Conservation (phyloP, 2,888 invertebrate genomes). For the Apocheima hispidaria region DNA sequence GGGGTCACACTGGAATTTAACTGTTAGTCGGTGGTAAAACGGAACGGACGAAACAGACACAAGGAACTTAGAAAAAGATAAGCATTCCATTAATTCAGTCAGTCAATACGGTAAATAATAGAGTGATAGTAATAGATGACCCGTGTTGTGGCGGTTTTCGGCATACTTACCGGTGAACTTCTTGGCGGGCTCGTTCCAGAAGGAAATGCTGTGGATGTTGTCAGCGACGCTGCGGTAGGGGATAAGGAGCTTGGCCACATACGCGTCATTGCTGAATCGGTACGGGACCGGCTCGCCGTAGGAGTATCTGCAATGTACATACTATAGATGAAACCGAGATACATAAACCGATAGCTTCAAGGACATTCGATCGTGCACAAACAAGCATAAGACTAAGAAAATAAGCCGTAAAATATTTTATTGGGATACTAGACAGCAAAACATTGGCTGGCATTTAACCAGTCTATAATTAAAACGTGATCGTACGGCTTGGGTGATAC, state of each 20-base stretch:
- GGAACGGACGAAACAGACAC: conserved; percentile 45
- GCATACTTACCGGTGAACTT: conserved; percentile 88
- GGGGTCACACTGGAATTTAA: conserved; percentile 71
- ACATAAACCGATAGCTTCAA: conserved; percentile 19
- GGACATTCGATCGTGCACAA: conserved; percentile 30
- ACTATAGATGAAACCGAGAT: conserved; percentile 24
- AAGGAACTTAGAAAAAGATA: conserved; percentile 43
- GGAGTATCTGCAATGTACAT: conserved; percentile 76
- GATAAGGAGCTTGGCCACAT: conserved; percentile 89
- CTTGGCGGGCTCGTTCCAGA: conserved; percentile 89
- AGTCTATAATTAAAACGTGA: conserved; percentile 75
- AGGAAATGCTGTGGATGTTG: conserved; percentile 87
- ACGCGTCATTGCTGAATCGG: conserved; percentile 89
- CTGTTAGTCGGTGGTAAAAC: conserved; percentile 70
- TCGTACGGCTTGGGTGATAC: conserved; percentile 56
- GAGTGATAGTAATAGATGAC: conserved; percentile 35
- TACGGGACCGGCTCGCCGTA: conserved; percentile 85
- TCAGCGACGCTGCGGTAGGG: conserved; percentile 88
- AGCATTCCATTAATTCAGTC: conserved; percentile 47
- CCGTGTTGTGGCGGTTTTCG: conserved; percentile 42
- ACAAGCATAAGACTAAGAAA: conserved; percentile 49
- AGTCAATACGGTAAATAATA: conserved; percentile 46
- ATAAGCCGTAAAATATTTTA: conserved; percentile 72
- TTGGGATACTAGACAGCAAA: conserved; percentile 62
- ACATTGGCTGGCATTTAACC: conserved; percentile 79